Evolutionary conservation across 2,888 invertebrate species (phyloP).

Genomic region (Synergus itoensis): DNA sequence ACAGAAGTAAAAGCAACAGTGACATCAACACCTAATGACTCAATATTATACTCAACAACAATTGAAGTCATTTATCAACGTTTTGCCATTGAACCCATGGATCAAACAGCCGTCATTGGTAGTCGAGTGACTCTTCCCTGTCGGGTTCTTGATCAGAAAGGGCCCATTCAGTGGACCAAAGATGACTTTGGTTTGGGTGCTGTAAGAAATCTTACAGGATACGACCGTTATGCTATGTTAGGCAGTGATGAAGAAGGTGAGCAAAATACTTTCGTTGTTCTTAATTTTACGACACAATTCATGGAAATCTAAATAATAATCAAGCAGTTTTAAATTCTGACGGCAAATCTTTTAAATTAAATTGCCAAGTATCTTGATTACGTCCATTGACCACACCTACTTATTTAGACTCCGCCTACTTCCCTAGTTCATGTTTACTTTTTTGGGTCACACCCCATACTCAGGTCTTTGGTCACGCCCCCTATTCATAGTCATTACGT

Average conservation of each 20-base stretch:
- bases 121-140: conserved; percentile 94
- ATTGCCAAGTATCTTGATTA: no score
- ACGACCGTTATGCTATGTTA: conserved; percentile 96
- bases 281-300: conserved; percentile 35
- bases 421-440: no score
- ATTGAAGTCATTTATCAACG: conserved; percentile 82
- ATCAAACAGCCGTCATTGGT: conserved; percentile 93
- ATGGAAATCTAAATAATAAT: no score
- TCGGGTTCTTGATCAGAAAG: conserved; percentile 91
- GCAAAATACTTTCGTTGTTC: conserved; percentile 59
- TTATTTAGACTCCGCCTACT: no score
- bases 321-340: no score
- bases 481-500: no score
- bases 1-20: conserved; percentile 58
- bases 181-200: conserved; percentile 97
- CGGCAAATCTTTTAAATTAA: no score
- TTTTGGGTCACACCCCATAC: no score
- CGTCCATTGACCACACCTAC: no score
- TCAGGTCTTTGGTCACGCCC: no score
- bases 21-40: conserved; percentile 49
- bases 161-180: conserved; percentile 97
- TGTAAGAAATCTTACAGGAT: conserved; percentile 93
- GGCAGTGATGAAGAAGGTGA: conserved; percentile 96
- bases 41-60: conserved; percentile 62
- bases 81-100: conserved; percentile 95